Percentiles rank a stretch among this genome's conserved stretches.
phyloP scores from a whole-genome alignment of 1,140 invertebrate genomes.

The Copidosoma floridanum region DNA sequence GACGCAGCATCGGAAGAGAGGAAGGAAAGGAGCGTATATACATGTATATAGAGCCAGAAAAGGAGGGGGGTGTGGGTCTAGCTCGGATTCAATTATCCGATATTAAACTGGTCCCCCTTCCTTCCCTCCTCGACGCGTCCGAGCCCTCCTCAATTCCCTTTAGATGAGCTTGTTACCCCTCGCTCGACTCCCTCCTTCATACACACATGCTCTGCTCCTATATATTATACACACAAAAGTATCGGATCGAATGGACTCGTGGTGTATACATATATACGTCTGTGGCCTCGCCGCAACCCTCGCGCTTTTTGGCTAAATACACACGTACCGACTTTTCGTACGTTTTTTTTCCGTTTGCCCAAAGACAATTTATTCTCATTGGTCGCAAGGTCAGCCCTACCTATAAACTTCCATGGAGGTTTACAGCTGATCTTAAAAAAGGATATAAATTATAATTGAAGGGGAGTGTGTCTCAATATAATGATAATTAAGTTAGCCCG shows the following conservation, averaged over 20 bases:
- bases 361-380: too few relatives aligned
- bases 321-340: too few relatives aligned
- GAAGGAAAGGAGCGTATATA: constrained; percentile 6
- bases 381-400: too few relatives aligned
- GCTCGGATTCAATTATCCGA: constrained; percentile 58
- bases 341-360: too few relatives aligned
- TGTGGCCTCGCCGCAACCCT: too few relatives aligned
- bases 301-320: too few relatives aligned
- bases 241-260: constrained; percentile 56
- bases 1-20: constrained; percentile 14
- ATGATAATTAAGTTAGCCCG: constrained; percentile 50
- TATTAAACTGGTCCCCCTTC: constrained; percentile 59
- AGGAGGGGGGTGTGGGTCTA: constrained; percentile 31
- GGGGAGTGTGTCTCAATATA: too few relatives aligned
- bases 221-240: constrained; percentile 49
- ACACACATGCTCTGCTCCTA: neutral
- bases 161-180: constrained; percentile 52
- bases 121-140: constrained; percentile 54
- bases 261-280: too few relatives aligned
- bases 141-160: constrained; percentile 46
- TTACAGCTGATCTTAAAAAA: too few relatives aligned
- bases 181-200: constrained; percentile 23
- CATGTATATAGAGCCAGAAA: constrained; percentile 13
- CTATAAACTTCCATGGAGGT: too few relatives aligned
- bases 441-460: too few relatives aligned